Conservation (phyloP, 2,888 invertebrate species). For the Entomobrya multifasciata region DNA sequence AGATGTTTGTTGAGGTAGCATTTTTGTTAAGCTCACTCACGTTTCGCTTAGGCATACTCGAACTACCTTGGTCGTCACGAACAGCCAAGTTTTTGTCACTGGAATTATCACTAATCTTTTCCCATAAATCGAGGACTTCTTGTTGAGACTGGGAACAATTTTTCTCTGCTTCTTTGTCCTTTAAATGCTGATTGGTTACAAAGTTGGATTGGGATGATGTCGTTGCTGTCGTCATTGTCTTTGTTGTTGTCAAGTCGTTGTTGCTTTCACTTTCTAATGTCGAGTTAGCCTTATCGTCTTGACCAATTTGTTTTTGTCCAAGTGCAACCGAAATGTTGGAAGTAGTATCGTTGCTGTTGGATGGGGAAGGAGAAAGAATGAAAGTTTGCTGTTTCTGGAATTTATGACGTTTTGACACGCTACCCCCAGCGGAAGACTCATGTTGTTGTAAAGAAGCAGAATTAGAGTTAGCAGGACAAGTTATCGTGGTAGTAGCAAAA, state of each 20-base stretch:
- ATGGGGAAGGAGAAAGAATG: slow-evolving; percentile 62
- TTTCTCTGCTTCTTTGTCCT: neutral
- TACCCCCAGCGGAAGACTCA: slow-evolving; percentile 32
- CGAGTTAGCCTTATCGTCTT: neutral
- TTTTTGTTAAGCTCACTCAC: slow-evolving; percentile 54
- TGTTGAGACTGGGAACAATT: neutral
- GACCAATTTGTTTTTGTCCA: slow-evolving; percentile 66
- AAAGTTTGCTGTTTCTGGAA: slow-evolving; percentile 66
- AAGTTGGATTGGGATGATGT: slow-evolving; percentile 1
- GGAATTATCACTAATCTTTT: slow-evolving; percentile 27
- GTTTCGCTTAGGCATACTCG: slow-evolving; percentile 8
- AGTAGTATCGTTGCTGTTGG: slow-evolving; percentile 47
- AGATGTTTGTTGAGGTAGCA: slow-evolving; percentile 9
- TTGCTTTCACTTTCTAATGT: neutral
- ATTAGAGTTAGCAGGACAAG: slow-evolving; percentile 35
- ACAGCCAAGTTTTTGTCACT: neutral
- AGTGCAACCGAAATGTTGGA: slow-evolving; percentile 48
- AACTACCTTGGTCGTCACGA: neutral
- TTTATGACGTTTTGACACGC: slow-evolving; percentile 48
- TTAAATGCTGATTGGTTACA: neutral
- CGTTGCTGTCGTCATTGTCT: slow-evolving; percentile 16
- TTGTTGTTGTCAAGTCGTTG: slow-evolving; percentile 30
- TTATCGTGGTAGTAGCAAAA: slow-evolving; percentile 48
- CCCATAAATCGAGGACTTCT: slow-evolving; percentile 13
- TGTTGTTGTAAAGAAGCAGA: neutral